Percentiles rank a stretch among this genome's conserved stretches.
These are phyloP conservation scores for Coptotermes formosanus DNA, from an alignment of 1,140 invertebrate species.

Conservation along the genomic window DNA sequence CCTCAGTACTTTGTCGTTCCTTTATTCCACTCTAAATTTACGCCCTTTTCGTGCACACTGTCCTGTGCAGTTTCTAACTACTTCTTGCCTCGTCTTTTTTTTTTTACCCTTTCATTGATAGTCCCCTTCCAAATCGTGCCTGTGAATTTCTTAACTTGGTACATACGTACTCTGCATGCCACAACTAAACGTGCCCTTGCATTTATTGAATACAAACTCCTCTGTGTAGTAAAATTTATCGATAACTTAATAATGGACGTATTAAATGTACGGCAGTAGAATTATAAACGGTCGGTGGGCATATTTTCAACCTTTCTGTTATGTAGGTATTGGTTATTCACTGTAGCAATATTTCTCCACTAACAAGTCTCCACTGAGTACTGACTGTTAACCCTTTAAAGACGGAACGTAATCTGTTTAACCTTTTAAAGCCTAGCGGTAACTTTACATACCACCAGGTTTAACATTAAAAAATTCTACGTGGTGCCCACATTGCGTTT, in stretches of 20 bases:
- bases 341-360: too few relatives aligned
- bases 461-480: too few relatives aligned
- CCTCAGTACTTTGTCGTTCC: too few relatives aligned
- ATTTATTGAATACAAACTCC: neutral
- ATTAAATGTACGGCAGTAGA: neutral
- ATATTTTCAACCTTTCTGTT: neutral
- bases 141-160: neutral
- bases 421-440: too few relatives aligned
- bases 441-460: too few relatives aligned
- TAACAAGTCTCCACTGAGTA: too few relatives aligned
- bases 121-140: neutral
- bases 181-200: neutral
- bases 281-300: neutral
- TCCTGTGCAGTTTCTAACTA: neutral
- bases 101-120: neutral
- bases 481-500: too few relatives aligned
- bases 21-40: too few relatives aligned
- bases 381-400: too few relatives aligned
- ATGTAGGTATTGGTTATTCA: too few relatives aligned
- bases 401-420: too few relatives aligned
- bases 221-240: neutral
- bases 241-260: neutral
- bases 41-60: neutral
- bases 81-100: neutral
- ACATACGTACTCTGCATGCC: neutral